phyloP scores from a whole-genome alignment of 1,140 invertebrate genomes.

The Brachionus manjavacas region DNA sequence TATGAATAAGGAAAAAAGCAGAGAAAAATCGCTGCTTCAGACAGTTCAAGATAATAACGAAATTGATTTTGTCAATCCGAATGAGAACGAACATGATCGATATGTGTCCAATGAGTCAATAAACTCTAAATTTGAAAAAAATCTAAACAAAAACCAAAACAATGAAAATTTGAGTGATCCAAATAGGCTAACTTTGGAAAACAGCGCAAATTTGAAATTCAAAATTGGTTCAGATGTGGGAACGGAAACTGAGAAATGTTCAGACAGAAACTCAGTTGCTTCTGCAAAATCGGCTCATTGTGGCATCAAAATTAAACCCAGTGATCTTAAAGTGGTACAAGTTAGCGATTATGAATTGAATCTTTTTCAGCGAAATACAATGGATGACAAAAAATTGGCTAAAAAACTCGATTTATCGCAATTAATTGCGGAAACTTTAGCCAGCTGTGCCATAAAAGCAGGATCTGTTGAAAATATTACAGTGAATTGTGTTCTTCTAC shows the following conservation, averaged over 20 bases:
- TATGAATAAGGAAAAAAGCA: conserved; percentile 17
- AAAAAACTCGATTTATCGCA: conserved; percentile 21
- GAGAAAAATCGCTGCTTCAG: conserved; percentile 17
- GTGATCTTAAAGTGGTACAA: conserved; percentile 2
- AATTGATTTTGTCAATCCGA: background rate
- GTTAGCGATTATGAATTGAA: conserved; percentile 8
- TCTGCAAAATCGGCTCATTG: background rate
- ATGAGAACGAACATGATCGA: background rate
- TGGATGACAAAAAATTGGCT: conserved; percentile 20
- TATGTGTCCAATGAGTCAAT: conserved; percentile 2
- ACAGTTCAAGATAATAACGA: conserved; percentile 34
- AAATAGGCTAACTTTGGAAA: background rate
- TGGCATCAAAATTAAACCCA: conserved; percentile 5
- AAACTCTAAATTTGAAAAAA: conserved; percentile 13
- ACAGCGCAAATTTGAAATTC: background rate
- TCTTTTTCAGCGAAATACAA: background rate
- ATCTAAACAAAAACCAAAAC: background rate
- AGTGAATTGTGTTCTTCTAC: conserved; percentile 32
- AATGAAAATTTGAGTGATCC: background rate
- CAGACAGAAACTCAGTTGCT: background rate
- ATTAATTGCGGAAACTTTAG: background rate
- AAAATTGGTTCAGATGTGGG: background rate
- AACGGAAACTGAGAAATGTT: background rate
- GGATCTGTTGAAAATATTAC: conserved; percentile 30
- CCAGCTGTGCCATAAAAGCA: background rate